These are phyloP conservation scores for Dermolepida albohirtum DNA, from an alignment of 2,888 invertebrate species.

Conservation along the genomic window DNA sequence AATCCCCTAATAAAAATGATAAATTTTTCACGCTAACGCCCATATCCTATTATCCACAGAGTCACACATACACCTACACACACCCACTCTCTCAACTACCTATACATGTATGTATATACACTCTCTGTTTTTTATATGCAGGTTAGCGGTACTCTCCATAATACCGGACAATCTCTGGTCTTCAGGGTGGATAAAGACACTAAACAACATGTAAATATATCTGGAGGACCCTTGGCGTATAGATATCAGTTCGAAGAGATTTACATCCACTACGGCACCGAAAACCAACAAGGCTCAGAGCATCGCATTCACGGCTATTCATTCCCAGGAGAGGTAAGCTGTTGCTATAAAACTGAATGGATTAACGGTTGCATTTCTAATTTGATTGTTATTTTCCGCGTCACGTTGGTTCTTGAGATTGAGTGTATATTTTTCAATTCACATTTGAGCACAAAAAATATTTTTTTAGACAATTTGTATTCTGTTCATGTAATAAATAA, in stretches of 20 bases:
- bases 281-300: slow-evolving; percentile 93
- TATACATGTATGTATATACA: background rate
- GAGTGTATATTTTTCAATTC: background rate
- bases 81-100: too few species aligned
- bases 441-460: too few species aligned
- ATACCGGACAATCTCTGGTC: slow-evolving; percentile 94
- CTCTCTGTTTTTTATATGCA: slow-evolving; percentile 59
- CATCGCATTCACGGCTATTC: slow-evolving; percentile 95
- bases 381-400: slow-evolving; percentile 6
- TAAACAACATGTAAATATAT: slow-evolving; percentile 93
- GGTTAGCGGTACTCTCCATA: slow-evolving; percentile 90
- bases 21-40: too few species aligned
- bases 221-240: slow-evolving; percentile 95
- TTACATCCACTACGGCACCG: slow-evolving; percentile 94
- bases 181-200: slow-evolving; percentile 92
- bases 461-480: too few species aligned
- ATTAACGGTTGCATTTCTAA: slow-evolving; percentile 4
- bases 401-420: background rate
- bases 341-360: slow-evolving; percentile 28
- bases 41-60: too few species aligned
- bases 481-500: too few species aligned
- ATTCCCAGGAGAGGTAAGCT: slow-evolving; percentile 95
- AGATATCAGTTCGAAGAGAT: slow-evolving; percentile 95
- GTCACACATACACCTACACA: background rate
- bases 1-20: background rate